Evolutionary conservation across 2,888 invertebrate species (phyloP).

Genomic region (Plagodis pulveraria): DNA sequence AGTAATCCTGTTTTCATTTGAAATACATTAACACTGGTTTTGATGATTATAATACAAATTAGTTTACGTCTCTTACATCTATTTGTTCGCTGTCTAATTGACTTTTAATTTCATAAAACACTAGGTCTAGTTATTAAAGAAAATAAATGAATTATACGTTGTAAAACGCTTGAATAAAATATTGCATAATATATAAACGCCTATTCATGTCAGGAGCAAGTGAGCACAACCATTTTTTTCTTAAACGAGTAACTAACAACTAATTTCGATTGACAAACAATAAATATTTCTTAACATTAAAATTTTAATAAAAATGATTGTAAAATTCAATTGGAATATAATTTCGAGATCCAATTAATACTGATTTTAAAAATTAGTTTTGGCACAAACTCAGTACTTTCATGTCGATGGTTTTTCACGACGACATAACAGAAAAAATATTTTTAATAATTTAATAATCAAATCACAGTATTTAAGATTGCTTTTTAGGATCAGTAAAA

Average conservation of each 20-base stretch:
- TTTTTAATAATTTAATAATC: slow-evolving; percentile 3
- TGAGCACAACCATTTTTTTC: not conserved
- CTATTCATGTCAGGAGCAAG: not conserved
- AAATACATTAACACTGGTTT: too few relatives aligned
- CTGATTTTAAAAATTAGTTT: slow-evolving; percentile 8
- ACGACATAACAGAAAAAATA: not conserved
- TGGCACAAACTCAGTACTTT: slow-evolving; percentile 12
- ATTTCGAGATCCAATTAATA: slow-evolving; percentile 23
- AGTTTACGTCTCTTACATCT: slow-evolving; percentile 19
- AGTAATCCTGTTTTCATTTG: too few relatives aligned
- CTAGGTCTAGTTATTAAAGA: too few relatives aligned
- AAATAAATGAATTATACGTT: too few relatives aligned
- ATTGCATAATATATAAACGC: too few relatives aligned
- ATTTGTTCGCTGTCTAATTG: slow-evolving; percentile 17
- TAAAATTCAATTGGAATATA: slow-evolving; percentile 5
- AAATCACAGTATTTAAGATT: slow-evolving; percentile 10
- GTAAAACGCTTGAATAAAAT: too few relatives aligned
- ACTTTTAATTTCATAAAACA: slow-evolving; percentile 1
- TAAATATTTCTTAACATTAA: not conserved
- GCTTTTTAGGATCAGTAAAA: not conserved
- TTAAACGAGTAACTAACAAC: not conserved
- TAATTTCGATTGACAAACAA: not conserved
- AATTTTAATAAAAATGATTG: not conserved
- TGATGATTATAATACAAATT: slow-evolving; percentile 17
- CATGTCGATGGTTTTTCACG: not conserved